Evolutionary conservation across 2,113 vertebrate species (phyloP), one percentile per base, ranked within the genome.

Genomic region (Neoarius graeffei): DNA sequence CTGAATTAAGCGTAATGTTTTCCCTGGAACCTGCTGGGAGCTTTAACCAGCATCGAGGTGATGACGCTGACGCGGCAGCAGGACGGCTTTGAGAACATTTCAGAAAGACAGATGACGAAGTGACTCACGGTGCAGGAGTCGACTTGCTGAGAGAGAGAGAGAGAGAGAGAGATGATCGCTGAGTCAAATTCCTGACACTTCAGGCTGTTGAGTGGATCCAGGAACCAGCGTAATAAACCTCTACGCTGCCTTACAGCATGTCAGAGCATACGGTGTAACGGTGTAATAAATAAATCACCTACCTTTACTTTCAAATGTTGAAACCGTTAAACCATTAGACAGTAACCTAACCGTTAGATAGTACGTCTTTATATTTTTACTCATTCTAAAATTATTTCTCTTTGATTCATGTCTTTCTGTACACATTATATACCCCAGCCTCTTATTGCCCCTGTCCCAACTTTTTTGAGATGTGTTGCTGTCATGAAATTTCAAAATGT

Each of bases 61-160:
- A 82, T 79, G 73, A 42, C 50, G 60, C 66, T 48, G 60, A 27
- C 13, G 52, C 50, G n/a, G 35, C 48, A 59, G 59, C 57, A 42
- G 67, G 52, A 30, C 17, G 42, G 57, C 25, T 86, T 30, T 59
- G 76, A 67, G 60, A 62, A 77, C 50, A 62, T 79, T 86, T 80
- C n/a, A 66, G 35, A 81, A 57, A 87, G 42, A 64, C 42, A 66
- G 66, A 74, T 17, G 17, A 74, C 20, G 73, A 74, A n/a, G 73
- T 90, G 86, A 90, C 67, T 85, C 77, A 88, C 59, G 50, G 60
- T 15, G 66, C 35, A 56, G 52, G 2, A 81, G 76, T 9, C 25
- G 79, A 88, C 69, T 85, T 10, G 79, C 89, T 59, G 64, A 57
- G 83, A 80, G 42, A 42, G 42, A 42, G 42, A 42, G 42, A 42